phyloP scores from a whole-genome alignment of 1,140 invertebrate genomes.

The Maconellicoccus hirsutus region DNA sequence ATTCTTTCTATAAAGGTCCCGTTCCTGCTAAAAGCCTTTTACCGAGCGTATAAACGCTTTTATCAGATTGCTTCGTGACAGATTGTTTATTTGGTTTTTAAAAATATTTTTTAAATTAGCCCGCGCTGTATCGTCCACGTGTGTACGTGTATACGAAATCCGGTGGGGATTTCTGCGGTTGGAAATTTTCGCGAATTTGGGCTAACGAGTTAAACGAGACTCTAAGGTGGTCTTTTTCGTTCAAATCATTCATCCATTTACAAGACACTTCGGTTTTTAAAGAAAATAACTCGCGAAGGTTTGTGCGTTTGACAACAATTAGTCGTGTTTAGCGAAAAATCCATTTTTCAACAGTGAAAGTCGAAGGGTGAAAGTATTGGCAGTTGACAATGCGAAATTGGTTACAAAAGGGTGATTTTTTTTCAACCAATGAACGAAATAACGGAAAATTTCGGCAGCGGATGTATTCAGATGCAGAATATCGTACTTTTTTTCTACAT shows the following conservation, averaged over 20 bases:
- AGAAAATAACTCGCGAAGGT: not conserved
- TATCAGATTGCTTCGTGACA: not conserved
- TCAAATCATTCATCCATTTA: too few relatives aligned
- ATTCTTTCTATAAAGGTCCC: not conserved
- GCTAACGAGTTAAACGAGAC: too few relatives aligned
- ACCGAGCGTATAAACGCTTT: not conserved
- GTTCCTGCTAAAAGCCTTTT: not conserved
- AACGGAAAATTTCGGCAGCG: too few relatives aligned
- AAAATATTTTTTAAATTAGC: slow-evolving; percentile 6
- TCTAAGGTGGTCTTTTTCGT: too few relatives aligned
- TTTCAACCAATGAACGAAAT: not conserved
- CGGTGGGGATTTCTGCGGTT: too few relatives aligned
- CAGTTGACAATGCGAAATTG: not conserved
- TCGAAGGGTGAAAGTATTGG: not conserved
- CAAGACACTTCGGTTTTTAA: not conserved
- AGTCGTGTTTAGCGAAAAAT: not conserved
- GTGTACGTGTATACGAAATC: too few relatives aligned
- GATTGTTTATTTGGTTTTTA: not conserved
- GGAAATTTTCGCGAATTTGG: too few relatives aligned
- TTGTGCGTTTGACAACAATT: slow-evolving; percentile 8
- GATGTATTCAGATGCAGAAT: too few relatives aligned
- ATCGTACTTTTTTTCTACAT: too few relatives aligned
- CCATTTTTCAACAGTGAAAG: not conserved
- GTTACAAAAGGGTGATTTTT: not conserved
- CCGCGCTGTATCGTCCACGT: not conserved